phyloP scores from a whole-genome alignment of 2,797 vertebrate genomes.

The Girardinus metallicus region DNA sequence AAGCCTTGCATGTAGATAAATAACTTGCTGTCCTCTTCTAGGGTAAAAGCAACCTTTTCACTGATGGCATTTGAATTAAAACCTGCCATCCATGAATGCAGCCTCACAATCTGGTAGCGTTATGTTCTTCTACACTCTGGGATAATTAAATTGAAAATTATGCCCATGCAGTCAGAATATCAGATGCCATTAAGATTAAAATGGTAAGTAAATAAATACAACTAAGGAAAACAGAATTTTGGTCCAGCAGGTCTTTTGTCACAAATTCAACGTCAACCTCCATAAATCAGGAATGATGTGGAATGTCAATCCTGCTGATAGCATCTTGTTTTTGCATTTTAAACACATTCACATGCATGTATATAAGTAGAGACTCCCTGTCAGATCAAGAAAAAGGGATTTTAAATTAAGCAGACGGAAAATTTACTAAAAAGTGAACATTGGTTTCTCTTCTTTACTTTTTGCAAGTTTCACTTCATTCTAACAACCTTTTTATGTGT shows the following conservation, averaged over 20 bases:
- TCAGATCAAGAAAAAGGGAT: not conserved
- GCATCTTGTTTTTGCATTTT: not conserved
- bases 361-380: not conserved
- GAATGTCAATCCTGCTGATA: too few relatives aligned
- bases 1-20: not conserved
- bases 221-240: not conserved
- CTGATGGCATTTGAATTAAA: not conserved
- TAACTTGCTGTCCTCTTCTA: not conserved
- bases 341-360: not conserved
- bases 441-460: not conserved
- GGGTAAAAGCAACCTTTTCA: not conserved
- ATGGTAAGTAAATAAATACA: not conserved
- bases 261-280: not conserved
- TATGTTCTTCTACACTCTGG: not conserved
- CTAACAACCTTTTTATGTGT: not conserved
- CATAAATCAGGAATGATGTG: not conserved
- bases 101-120: not conserved
- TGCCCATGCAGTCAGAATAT: not conserved
- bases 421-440: not conserved
- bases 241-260: not conserved
- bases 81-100: not conserved
- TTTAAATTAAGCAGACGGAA: not conserved
- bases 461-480: not conserved
- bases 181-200: too few relatives aligned
- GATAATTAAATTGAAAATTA: not conserved